Evolutionary conservation across 2,888 invertebrate genomes (phyloP).

Genomic region (Mesopsocus fuscifrons): DNA sequence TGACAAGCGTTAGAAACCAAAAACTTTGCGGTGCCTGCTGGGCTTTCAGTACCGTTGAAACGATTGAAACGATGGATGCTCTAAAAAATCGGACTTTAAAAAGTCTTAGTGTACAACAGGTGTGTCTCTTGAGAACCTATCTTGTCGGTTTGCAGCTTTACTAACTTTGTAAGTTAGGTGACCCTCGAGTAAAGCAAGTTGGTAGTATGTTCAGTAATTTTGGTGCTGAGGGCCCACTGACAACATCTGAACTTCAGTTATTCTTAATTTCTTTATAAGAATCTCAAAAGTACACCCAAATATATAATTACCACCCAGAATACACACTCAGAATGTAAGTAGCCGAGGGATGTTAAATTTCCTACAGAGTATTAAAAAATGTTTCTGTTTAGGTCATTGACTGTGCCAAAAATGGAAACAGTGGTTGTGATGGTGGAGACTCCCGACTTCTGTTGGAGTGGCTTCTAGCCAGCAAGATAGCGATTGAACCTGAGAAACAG

Average conservation of each 20-base stretch:
- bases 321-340: neutral
- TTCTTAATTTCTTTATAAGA: too few species aligned
- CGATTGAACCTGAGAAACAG: slow-evolving; percentile 32
- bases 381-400: slow-evolving; percentile 50
- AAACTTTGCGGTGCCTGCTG: slow-evolving; percentile 68
- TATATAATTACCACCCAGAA: too few species aligned
- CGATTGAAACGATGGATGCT: slow-evolving; percentile 57
- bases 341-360: neutral
- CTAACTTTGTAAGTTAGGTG: too few species aligned
- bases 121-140: too few species aligned
- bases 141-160: too few species aligned
- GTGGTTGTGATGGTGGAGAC: slow-evolving; percentile 64
- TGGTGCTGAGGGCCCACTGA: neutral
- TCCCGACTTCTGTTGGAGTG: slow-evolving; percentile 59
- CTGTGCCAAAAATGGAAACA: slow-evolving; percentile 51
- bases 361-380: too few species aligned
- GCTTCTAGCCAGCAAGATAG: slow-evolving; percentile 36
- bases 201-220: too few species aligned
- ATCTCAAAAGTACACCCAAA: too few species aligned
- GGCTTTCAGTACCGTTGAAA: slow-evolving; percentile 59
- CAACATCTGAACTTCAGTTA: neutral
- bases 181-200: too few species aligned
- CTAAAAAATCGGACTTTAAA: slow-evolving; percentile 38
- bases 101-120: slow-evolving; percentile 51
- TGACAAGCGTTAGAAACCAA: slow-evolving; percentile 50